Percentiles rank a stretch among this genome's conserved stretches.
Evolutionary conservation across 1,140 invertebrate genomes (phyloP).

Genomic region (Drosophila melanica): DNA sequence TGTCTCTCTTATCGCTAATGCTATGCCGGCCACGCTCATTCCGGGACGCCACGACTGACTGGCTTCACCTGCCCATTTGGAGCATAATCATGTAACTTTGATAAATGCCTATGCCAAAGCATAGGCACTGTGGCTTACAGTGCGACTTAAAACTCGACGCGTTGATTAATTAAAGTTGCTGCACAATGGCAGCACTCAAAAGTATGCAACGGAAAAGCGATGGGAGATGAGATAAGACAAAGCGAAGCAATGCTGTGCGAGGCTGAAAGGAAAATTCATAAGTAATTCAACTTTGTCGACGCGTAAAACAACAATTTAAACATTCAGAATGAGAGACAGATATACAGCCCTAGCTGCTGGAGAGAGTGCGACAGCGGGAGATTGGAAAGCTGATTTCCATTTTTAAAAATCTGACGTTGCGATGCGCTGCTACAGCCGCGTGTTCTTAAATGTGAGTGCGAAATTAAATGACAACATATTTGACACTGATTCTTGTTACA

Average conservation of each 20-base stretch:
- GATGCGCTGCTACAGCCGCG: constrained; percentile 2
- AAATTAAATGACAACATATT: constrained; percentile 83
- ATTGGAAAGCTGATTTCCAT: constrained; percentile 75
- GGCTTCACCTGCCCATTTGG: constrained; percentile 66
- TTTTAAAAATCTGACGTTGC: constrained; percentile 69
- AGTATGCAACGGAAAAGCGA: constrained; percentile 39
- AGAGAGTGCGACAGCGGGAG: constrained; percentile 4
- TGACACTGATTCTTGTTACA: constrained; percentile 82
- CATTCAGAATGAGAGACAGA: constrained; percentile 16
- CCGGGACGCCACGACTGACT: constrained; percentile 9
- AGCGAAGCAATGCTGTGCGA: too few relatives aligned
- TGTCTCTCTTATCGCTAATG: constrained; percentile 14
- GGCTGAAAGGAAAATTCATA: constrained; percentile 65
- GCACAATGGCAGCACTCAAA: constrained; percentile 29
- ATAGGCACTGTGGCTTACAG: constrained; percentile 14
- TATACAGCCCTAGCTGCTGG: neutral
- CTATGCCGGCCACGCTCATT: neutral
- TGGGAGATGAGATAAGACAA: neutral
- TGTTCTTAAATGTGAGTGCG: constrained; percentile 59
- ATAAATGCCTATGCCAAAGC: constrained; percentile 68
- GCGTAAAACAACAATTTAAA: constrained; percentile 71
- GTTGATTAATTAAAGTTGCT: constrained; percentile 75
- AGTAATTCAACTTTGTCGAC: constrained; percentile 52
- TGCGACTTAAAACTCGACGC: constrained; percentile 40
- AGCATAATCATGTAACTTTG: constrained; percentile 78